phyloP scores from a whole-genome alignment of 2,888 invertebrate genomes.

The Pegoplata infirma region DNA sequence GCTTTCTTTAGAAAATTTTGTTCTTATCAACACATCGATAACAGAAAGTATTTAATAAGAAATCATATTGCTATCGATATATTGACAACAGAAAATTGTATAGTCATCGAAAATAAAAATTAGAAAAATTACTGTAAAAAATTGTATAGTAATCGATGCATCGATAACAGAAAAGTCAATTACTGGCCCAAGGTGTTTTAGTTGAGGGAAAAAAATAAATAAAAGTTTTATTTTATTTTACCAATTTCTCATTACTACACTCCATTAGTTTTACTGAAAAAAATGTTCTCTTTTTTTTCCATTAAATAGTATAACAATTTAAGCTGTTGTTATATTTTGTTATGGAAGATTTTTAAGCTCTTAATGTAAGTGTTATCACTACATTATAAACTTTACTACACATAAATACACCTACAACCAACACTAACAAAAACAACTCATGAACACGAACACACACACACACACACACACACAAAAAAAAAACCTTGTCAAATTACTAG shows the following conservation, averaged over 20 bases:
- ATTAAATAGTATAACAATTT: slow-evolving; percentile 8
- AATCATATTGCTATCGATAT: no score
- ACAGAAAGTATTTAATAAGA: no score
- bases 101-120: no score
- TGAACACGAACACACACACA: neutral
- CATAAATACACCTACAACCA: neutral
- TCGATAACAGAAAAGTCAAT: no score
- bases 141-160: no score
- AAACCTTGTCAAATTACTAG: no score
- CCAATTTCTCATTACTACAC: slow-evolving; percentile 22
- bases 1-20: no score
- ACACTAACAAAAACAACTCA: no score
- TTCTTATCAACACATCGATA: no score
- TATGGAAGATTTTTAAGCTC: slow-evolving; percentile 35
- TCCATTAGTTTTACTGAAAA: slow-evolving; percentile 44
- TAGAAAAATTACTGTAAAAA: no score
- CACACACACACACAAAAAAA: no score
- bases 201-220: neutral
- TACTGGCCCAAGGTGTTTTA: neutral
- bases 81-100: no score
- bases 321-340: slow-evolving; percentile 28
- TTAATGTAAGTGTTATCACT: slow-evolving; percentile 46
- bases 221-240: neutral
- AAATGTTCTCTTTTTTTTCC: neutral
- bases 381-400: neutral